These are phyloP conservation scores for Cordilura impudica DNA, from an alignment of 2,888 invertebrate genomes.

Conservation along the genomic window DNA sequence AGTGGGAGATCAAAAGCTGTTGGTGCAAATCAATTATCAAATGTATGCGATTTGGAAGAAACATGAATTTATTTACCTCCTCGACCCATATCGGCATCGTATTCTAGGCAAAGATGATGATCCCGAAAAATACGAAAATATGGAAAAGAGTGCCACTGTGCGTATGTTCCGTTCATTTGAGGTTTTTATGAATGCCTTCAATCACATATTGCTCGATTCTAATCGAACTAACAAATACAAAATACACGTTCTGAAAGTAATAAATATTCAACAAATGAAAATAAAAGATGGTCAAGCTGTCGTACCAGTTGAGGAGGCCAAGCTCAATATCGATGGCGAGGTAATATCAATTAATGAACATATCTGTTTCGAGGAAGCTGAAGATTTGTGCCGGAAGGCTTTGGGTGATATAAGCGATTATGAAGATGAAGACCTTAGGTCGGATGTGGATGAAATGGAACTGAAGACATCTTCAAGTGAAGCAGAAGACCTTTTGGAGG, in stretches of 20 bases:
- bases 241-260: conserved; percentile 68
- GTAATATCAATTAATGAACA: conserved; percentile 71
- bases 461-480: conserved; percentile 59
- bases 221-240: conserved; percentile 70
- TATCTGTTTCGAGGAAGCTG: conserved; percentile 70
- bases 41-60: conserved; percentile 75
- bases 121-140: conserved; percentile 53
- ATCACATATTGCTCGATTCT: conserved; percentile 72
- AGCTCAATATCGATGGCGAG: conserved; percentile 52
- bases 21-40: conserved; percentile 74
- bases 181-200: conserved; percentile 71
- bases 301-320: conserved; percentile 19
- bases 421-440: conserved; percentile 69
- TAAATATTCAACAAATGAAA: conserved; percentile 44
- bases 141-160: conserved; percentile 69
- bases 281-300: conserved; percentile 40
- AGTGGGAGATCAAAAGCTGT: conserved; percentile 66
- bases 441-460: conserved; percentile 58
- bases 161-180: conserved; percentile 73
- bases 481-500: conserved; percentile 56
- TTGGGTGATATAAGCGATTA: conserved; percentile 70
- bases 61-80: conserved; percentile 70
- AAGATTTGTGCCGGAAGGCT: conserved; percentile 69
- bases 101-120: conserved; percentile 66
- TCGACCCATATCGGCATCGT: conserved; percentile 75